Base-by-base conservation (phyloP, 53 echinoderm and acorn worm genomes). In the Paracentrotus lividus region DNA sequence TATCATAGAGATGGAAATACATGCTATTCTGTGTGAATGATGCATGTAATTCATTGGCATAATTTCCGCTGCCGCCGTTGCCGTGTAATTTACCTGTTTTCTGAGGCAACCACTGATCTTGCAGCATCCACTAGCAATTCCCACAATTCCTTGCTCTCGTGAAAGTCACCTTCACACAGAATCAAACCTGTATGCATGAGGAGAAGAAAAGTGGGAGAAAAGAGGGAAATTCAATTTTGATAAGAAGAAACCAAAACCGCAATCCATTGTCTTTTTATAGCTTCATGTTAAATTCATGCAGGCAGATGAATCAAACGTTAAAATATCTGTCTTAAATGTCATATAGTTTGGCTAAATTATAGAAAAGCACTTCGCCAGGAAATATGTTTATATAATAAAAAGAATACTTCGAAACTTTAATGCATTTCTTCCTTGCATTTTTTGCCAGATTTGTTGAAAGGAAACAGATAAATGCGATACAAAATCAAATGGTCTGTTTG, bases 141-240 rank as follows among this genome's bases (percentile, higher is more conserved):
- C 4, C 47, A 78, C n/a, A 78, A 78, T 78, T 47, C 4, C 45
- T 2, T 14, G 43, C 38, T 24, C 45, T 78, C 78, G 2, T 78
- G n/a, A 45, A 78, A 16, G 78, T 78, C 45, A 78, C 44, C 78
- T 78, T 78, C 78, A 78, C 45, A 3, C 78, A 78, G 78, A 45
- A 47, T 4, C 38, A 26, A 78, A 45, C 78, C 78, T 78, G 78
- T 24, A 47, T 78, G 44, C 44, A 78, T 10, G n/a, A 45, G 47
- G n/a, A 9, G 26, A 45, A 6, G 45, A 78, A 78, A n/a, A 45
- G 43, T 24, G 44, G 45, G 47, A 47, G 78, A 1, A 47, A 47
- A 78, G 47, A 0, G 0, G n/a, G 45, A 3, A 45, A n/a, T 78
- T 45, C 9, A 20, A 45, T 36, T 38, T 36, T 4, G 2, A 14